Conservation (phyloP, 2,797 vertebrate species). For the Halcyon leucocephala region DNA sequence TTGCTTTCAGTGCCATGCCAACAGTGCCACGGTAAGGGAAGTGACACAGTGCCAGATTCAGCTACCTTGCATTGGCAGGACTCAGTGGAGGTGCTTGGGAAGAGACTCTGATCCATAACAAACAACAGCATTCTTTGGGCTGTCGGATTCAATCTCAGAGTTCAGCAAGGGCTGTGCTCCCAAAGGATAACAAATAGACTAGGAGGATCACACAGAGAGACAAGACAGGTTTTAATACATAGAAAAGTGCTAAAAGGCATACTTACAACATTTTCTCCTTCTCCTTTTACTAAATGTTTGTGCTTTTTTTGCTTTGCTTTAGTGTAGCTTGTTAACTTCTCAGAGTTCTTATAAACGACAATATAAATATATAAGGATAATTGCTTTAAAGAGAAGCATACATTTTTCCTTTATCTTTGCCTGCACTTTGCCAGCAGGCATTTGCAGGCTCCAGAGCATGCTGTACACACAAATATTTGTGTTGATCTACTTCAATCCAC, state of each 20-base stretch:
- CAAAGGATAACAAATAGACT: constrained; percentile 49
- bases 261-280: background rate
- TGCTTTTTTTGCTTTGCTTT: constrained; percentile 10
- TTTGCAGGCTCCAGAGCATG: background rate
- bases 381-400: constrained; percentile 3
- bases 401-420: constrained; percentile 39
- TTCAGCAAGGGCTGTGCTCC: constrained; percentile 12
- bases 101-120: background rate
- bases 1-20: background rate
- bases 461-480: background rate
- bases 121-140: background rate
- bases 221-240: constrained; percentile 22
- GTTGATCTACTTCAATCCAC: constrained; percentile 29
- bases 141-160: constrained; percentile 21
- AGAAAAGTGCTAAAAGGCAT: constrained; percentile 10
- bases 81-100: background rate
- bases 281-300: background rate
- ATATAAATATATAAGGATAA: constrained; percentile 66
- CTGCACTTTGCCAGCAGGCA: constrained; percentile 50
- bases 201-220: background rate
- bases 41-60: background rate
- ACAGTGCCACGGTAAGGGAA: background rate
- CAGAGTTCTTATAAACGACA: constrained; percentile 25
- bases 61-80: background rate
- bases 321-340: constrained; percentile 7